Conservation (phyloP, 1,140 invertebrate genomes). For the Mesaphorura yosii region DNA sequence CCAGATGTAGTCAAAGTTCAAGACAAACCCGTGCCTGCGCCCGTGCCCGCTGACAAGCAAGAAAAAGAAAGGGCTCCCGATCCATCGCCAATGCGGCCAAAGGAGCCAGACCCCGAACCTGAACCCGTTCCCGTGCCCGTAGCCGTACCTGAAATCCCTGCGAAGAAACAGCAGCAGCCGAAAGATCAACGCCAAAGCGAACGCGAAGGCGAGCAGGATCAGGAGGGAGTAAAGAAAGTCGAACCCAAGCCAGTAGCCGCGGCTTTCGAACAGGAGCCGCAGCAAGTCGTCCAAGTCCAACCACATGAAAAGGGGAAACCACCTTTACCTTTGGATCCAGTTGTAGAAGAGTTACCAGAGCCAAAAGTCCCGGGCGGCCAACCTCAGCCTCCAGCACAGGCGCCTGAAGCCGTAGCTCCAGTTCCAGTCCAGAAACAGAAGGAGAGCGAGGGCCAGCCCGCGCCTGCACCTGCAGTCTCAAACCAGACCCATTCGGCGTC, state of each 20-base stretch:
- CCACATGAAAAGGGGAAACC: neutral
- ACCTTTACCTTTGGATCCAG: neutral
- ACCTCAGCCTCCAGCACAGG: neutral
- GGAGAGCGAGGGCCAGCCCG: neutral
- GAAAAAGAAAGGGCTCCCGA: neutral
- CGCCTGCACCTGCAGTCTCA: constrained; percentile 17
- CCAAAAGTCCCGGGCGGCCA: too few species aligned
- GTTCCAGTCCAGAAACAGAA: neutral
- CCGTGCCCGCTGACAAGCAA: neutral
- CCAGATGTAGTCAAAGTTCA: neutral
- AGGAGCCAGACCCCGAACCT: neutral
- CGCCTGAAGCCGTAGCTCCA: too few species aligned
- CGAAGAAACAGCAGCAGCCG: neutral
- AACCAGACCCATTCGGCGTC: constrained; percentile 35
- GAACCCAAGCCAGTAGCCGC: neutral
- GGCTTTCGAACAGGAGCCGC: neutral
- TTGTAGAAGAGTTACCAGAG: too few species aligned
- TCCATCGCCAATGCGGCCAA: too few species aligned
- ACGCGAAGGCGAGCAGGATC: neutral
- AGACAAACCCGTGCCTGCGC: too few species aligned
- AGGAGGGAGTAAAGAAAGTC: neutral
- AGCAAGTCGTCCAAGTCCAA: neutral
- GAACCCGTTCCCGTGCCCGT: neutral
- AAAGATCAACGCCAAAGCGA: neutral
- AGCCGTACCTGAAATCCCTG: neutral